Evolutionary conservation across 2,888 invertebrate genomes (phyloP), one percentile per base, ranked within the genome.

Genomic region (Tetramorium bicarinatum): DNA sequence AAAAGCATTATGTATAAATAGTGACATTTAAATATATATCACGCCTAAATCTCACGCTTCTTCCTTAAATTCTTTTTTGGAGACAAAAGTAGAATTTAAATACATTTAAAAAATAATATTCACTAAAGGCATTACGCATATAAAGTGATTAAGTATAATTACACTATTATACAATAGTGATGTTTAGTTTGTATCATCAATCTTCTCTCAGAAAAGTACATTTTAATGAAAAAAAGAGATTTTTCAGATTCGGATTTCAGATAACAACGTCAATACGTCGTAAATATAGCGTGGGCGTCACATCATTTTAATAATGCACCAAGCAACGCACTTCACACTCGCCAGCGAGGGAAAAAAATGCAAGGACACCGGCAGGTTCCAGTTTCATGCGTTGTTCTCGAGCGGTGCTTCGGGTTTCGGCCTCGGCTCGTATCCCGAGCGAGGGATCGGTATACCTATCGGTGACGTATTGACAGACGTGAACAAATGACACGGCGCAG

Each of bases 381-480:
- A 41, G 18, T 59, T 41, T 72, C 25, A 11, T n/a, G 54, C 54
- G 38, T 76, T 41, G 52, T 76, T 67, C 47, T 66, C 41, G 52
- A 66, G 38, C 29, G 11, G 21, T 66, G 15, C 15, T 25, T 7
- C 13, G 13, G 54, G 29, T 59, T 79, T 85, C 62, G 61, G 71
- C 83, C 87, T 82, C 83, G 83, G 84, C 74, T 75, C 25, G 64
- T 59, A 80, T 82, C 81, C 38, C 71, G 59, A 62, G 49, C 66
- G 52, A 76, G 79, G 86, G 84, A 64, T 66, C 90, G 86, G 88
- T 87, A 84, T 85, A 82, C 85, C 87, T 88, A 89, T 90, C 90
- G 84, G 89, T 90, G 92, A 92, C 91, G 92, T 91, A 93, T 93
- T 92, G 94, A 94, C 93, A 90, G 93, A 94, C 94, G 91, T 93